Conservation (phyloP, 1,140 invertebrate genomes). For the Apolygus lucorum region DNA sequence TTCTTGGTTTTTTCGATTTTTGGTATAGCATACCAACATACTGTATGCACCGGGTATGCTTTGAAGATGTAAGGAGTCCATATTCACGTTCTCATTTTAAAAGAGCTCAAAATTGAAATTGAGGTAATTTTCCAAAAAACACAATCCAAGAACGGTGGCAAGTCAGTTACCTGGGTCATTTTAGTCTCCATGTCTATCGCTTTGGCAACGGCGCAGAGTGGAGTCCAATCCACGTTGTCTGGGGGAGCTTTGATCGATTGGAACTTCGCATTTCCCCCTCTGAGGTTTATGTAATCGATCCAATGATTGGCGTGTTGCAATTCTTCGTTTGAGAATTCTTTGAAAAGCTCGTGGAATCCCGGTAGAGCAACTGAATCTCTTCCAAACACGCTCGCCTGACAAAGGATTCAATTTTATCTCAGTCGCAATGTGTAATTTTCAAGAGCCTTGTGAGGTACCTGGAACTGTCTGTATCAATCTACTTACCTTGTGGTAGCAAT, state of each 20-base stretch:
- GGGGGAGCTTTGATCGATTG: constrained; percentile 47
- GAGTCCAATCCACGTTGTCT: constrained; percentile 49
- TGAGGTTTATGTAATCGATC: constrained; percentile 68
- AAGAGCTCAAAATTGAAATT: too few relatives aligned
- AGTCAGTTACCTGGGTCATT: constrained; percentile 52
- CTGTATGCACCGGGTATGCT: too few relatives aligned
- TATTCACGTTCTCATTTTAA: too few relatives aligned
- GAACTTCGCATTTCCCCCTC: constrained; percentile 59
- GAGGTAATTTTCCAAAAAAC: too few relatives aligned
- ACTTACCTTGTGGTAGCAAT: neutral
- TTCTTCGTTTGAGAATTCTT: constrained; percentile 62
- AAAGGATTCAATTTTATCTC: neutral
- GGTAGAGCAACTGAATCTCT: constrained; percentile 65
- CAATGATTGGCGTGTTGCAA: constrained; percentile 60
- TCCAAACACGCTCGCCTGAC: constrained; percentile 65
- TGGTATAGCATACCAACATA: too few relatives aligned
- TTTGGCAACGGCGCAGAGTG: constrained; percentile 55
- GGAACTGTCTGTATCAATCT: neutral
- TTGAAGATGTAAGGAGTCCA: too few relatives aligned
- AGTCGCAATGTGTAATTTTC: neutral
- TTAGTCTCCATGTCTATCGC: constrained; percentile 63
- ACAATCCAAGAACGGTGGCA: neutral
- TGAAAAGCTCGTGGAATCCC: constrained; percentile 62
- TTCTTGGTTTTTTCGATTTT: too few relatives aligned
- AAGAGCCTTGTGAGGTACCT: neutral